Conservation (phyloP, 2,113 vertebrate species). For the Zosterops japonicus region DNA sequence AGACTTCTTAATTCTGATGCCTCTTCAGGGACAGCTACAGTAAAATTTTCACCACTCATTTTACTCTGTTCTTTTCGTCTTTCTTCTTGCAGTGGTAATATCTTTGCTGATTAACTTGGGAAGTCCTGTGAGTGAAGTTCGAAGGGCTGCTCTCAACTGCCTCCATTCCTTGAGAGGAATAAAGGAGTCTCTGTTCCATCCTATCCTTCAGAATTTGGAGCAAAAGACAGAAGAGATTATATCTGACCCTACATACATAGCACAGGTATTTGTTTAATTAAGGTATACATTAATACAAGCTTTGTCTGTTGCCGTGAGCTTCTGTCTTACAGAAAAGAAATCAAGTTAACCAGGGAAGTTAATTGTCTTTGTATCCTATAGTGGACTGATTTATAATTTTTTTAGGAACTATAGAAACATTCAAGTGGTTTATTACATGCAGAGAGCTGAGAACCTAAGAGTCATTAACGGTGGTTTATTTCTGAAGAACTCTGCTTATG, state of each 20-base stretch:
- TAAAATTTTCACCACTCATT: background rate
- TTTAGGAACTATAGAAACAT: background rate
- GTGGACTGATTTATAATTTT: background rate
- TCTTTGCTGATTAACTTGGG: conserved; percentile 86
- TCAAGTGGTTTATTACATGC: background rate
- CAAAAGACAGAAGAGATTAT: conserved; percentile 85
- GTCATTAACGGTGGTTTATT: background rate
- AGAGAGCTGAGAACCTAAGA: background rate
- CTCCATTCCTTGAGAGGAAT: conserved; percentile 74
- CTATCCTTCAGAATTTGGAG: conserved; percentile 78
- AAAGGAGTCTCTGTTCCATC: conserved; percentile 73
- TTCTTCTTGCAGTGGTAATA: conserved; percentile 75
- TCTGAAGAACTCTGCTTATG: background rate
- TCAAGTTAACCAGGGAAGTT: background rate
- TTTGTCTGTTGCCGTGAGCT: background rate
- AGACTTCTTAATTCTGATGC: background rate
- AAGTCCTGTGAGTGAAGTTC: conserved; percentile 84
- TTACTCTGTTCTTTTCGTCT: background rate
- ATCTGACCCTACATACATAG: conserved; percentile 82
- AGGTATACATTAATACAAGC: background rate
- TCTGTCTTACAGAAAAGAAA: background rate
- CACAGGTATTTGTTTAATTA: conserved; percentile 74
- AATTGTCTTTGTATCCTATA: background rate
- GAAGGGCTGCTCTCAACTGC: conserved; percentile 80
- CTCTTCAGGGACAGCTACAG: background rate